Evolutionary conservation across 2,797 vertebrate genomes (phyloP).

Genomic region (Rhynchonycteris naso): DNA sequence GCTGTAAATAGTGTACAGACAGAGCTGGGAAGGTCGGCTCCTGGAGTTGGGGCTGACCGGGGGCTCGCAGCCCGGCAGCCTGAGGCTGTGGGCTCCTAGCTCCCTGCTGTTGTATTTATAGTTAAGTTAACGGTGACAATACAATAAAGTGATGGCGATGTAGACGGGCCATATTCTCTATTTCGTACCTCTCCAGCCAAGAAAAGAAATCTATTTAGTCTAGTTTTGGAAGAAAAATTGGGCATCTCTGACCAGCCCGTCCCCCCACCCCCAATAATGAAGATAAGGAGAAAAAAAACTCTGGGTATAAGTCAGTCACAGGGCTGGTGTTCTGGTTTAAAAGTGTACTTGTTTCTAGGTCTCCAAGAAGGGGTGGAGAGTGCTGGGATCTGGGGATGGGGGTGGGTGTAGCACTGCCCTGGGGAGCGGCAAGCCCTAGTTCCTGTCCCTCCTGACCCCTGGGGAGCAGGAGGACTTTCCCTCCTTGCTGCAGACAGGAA

Average conservation of each 20-base stretch:
- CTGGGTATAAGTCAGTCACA: too few relatives aligned
- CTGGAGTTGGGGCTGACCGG: not conserved
- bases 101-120: conserved; percentile 83
- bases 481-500: accelerated
- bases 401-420: accelerated
- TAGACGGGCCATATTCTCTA: conserved; percentile 48
- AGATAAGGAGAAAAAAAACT: not conserved
- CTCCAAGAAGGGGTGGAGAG: not conserved
- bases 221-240: not conserved
- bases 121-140: conserved; percentile 83
- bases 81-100: not conserved
- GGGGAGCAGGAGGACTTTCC: not conserved
- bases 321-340: not conserved
- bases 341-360: not conserved
- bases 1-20: conserved; percentile 91
- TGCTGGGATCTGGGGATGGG: accelerated
- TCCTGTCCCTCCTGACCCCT: accelerated
- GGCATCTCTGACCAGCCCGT: not conserved
- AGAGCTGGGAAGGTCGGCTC: conserved; percentile 66
- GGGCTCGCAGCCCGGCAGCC: not conserved
- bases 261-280: not conserved
- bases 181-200: not conserved
- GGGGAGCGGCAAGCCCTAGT: not conserved
- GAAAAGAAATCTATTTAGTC: not conserved
- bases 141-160: conserved; percentile 81